Conservation (phyloP, 2,888 invertebrate genomes). For the Drosophila stalkeri region DNA sequence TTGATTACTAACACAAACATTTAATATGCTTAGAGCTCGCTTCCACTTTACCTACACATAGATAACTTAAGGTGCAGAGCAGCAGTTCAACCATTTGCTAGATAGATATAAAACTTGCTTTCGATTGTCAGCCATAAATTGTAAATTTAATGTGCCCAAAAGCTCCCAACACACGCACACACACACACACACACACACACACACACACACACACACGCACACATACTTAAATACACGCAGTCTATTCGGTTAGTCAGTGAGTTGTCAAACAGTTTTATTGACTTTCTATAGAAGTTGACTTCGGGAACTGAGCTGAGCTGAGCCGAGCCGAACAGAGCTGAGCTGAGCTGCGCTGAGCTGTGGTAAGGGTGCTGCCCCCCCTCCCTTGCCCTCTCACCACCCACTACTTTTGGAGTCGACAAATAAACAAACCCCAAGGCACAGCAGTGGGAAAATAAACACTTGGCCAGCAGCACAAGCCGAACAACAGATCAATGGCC, state of each 20-base stretch:
- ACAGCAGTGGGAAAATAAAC: conserved; percentile 68
- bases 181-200: conserved; percentile 12
- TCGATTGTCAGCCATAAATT: conserved; percentile 69
- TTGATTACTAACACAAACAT: conserved; percentile 11
- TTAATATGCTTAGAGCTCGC: neutral
- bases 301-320: conserved; percentile 6
- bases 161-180: conserved; percentile 16
- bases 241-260: conserved; percentile 46
- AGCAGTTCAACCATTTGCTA: neutral
- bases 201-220: conserved; percentile 3
- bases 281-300: conserved; percentile 69
- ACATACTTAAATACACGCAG: conserved; percentile 4
- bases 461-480: conserved; percentile 47
- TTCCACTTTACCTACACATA: neutral
- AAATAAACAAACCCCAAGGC: conserved; percentile 57
- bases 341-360: neutral
- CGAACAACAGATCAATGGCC: conserved; percentile 59
- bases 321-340: neutral
- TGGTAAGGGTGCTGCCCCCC: neutral
- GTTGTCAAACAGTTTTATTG: conserved; percentile 79
- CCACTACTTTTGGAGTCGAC: conserved; percentile 7
- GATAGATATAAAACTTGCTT: conserved; percentile 48
- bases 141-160: conserved; percentile 72
- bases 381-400: too few species aligned
- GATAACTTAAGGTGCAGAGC: neutral